phyloP scores from a whole-genome alignment of 2,888 invertebrate species.

The Homarus gammarus region DNA sequence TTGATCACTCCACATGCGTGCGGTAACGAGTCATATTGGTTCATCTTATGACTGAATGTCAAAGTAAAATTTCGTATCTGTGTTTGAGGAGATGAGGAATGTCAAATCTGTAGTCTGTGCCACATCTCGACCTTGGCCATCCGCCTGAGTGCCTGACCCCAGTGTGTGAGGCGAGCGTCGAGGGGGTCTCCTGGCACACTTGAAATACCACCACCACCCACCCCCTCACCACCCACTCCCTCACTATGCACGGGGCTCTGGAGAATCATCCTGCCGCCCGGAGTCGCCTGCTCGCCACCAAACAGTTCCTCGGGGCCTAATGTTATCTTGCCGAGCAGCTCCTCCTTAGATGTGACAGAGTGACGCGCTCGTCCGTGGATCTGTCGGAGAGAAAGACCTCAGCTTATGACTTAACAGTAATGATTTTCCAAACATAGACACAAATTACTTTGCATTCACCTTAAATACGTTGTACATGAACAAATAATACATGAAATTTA shows the following conservation, averaged over 20 bases:
- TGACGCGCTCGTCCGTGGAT: constrained; percentile 44
- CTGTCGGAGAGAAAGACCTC: neutral
- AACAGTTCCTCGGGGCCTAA: constrained; percentile 65
- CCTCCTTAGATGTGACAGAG: constrained; percentile 43
- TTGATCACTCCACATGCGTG: too few relatives aligned
- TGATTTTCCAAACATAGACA: too few relatives aligned
- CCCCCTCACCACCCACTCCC: neutral
- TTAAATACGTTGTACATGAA: too few relatives aligned
- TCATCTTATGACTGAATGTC: neutral
- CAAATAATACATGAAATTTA: too few relatives aligned
- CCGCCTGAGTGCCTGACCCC: constrained; percentile 50
- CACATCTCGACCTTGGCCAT: constrained; percentile 63
- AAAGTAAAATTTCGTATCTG: too few relatives aligned
- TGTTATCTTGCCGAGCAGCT: constrained; percentile 49
- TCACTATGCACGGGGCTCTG: too few relatives aligned
- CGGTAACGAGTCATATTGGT: too few relatives aligned
- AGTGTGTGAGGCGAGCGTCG: constrained; percentile 55
- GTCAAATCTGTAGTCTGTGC: constrained; percentile 56
- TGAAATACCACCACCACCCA: neutral
- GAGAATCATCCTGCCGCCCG: neutral
- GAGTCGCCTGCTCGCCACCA: constrained; percentile 15
- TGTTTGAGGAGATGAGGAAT: neutral
- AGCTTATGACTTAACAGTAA: neutral
- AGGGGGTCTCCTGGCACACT: constrained; percentile 57
- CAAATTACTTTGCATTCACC: too few relatives aligned